phyloP scores from a whole-genome alignment of 2,797 vertebrate species.

The Gypaetus barbatus region DNA sequence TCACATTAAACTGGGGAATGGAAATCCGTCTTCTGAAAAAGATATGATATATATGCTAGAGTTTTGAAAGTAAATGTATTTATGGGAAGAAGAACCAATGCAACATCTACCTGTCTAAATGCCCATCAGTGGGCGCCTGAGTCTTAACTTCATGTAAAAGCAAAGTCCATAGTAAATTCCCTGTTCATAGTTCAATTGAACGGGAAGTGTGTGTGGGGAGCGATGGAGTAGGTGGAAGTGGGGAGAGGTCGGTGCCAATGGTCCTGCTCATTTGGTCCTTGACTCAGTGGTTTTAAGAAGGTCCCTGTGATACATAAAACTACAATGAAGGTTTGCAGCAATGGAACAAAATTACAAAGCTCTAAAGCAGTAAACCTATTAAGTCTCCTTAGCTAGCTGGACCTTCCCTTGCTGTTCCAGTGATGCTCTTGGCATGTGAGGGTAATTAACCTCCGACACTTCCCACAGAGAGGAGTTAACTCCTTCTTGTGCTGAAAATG shows the following conservation, averaged over 20 bases:
- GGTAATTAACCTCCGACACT: not conserved
- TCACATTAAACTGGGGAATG: not conserved
- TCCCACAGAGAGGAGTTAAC: not conserved
- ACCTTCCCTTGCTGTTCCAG: not conserved
- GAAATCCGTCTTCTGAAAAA: not conserved
- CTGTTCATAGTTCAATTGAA: fast-evolving
- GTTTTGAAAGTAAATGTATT: not conserved
- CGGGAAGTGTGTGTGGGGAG: not conserved
- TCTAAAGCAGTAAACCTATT: not conserved
- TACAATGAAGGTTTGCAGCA: not conserved
- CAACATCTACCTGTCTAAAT: not conserved
- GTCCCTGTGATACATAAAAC: not conserved
- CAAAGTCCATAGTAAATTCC: not conserved
- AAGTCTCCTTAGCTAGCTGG: not conserved
- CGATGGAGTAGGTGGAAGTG: not conserved
- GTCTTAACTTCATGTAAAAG: not conserved
- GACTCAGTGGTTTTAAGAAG: not conserved
- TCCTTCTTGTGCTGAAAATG: not conserved
- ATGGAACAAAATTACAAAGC: not conserved
- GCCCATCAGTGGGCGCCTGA: not conserved
- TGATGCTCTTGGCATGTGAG: not conserved
- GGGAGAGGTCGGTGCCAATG: not conserved
- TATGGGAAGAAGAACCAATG: not conserved
- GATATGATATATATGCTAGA: too few relatives aligned
- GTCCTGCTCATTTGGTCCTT: not conserved